phyloP scores from a whole-genome alignment of 2,888 invertebrate genomes.

The Pterobdella sp. region DNA sequence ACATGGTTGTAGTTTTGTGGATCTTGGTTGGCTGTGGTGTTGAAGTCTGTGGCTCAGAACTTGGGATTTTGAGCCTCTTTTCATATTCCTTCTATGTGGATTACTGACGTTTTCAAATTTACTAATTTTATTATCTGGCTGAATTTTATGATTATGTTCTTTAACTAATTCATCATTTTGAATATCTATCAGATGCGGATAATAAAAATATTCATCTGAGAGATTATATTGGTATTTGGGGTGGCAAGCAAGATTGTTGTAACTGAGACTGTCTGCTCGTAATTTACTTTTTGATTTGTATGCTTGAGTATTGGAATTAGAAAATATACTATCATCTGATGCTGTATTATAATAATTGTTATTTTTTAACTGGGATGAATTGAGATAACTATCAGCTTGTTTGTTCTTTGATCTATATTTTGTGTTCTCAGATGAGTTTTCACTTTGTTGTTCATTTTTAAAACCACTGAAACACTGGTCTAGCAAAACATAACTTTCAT shows the following conservation, averaged over 20 bases:
- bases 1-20: too few species aligned
- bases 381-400: neutral
- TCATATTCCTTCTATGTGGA: neutral
- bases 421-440: neutral
- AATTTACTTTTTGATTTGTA: neutral
- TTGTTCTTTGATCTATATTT: neutral
- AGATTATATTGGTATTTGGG: neutral
- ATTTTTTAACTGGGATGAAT: neutral
- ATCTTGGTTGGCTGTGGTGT: neutral
- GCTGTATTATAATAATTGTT: neutral
- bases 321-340: neutral
- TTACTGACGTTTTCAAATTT: neutral
- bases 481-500: constrained; percentile 25
- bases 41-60: neutral
- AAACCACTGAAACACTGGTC: constrained; percentile 30
- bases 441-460: neutral
- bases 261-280: neutral
- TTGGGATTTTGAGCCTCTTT: neutral
- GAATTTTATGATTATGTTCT: neutral
- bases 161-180: too few species aligned
- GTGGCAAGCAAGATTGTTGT: neutral
- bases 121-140: neutral
- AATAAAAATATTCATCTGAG: neutral
- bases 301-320: neutral
- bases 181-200: too few species aligned